These are phyloP conservation scores for Cephus cinctus DNA, from an alignment of 1,140 invertebrate species.

Conservation along the genomic window DNA sequence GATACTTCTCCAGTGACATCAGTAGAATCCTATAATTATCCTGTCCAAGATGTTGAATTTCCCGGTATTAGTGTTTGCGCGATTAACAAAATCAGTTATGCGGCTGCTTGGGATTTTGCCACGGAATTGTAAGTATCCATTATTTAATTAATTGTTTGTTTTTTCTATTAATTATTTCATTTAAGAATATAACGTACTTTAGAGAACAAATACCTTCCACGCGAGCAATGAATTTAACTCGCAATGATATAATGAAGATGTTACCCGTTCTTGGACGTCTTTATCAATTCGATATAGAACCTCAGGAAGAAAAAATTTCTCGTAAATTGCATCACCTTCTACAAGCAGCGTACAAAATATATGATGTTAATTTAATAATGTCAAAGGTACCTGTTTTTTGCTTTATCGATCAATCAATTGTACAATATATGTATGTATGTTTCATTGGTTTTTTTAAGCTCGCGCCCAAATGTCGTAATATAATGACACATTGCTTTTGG, in stretches of 20 bases:
- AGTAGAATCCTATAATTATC: not conserved
- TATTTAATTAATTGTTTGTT: too few relatives aligned
- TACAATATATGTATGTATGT: not conserved
- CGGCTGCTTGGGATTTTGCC: not conserved
- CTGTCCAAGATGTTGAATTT: constrained; percentile 1
- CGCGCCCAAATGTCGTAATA: constrained; percentile 12
- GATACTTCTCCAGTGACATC: not conserved
- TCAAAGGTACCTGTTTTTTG: constrained; percentile 3
- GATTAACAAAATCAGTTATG: constrained; percentile 4
- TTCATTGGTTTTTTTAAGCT: not conserved
- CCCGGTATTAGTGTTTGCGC: constrained; percentile 5
- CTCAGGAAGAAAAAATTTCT: not conserved
- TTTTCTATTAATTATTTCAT: too few relatives aligned
- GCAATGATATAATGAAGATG: too few relatives aligned
- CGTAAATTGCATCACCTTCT: constrained; percentile 5
- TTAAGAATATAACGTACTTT: too few relatives aligned
- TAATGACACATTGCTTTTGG: constrained; percentile 16
- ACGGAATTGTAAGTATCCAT: constrained; percentile 1
- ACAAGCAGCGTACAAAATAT: constrained; percentile 5
- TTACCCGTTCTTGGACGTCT: too few relatives aligned
- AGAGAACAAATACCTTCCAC: too few relatives aligned
- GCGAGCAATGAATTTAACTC: too few relatives aligned
- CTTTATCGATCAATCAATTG: too few relatives aligned
- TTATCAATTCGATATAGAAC: constrained; percentile 9
- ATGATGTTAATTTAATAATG: constrained; percentile 10